Conservation (phyloP, 92 coral and sea anemone genomes). For the Parazoanthus atlanticus region DNA sequence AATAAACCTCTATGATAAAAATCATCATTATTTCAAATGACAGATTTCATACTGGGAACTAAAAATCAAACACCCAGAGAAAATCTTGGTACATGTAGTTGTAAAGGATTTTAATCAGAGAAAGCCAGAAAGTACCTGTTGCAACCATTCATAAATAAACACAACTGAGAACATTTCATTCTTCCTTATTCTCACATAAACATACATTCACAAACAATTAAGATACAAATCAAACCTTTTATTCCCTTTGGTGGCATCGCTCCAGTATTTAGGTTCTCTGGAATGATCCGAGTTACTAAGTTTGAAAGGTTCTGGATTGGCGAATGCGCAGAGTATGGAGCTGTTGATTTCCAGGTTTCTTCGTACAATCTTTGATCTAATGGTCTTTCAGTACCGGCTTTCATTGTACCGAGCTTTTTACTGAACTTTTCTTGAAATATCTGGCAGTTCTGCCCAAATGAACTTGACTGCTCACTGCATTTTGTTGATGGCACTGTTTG, state of each 20-base stretch:
- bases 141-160: no score
- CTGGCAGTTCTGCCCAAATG: not conserved
- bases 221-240: constrained; percentile 40
- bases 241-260: constrained; percentile 25
- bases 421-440: constrained; percentile 7
- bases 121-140: not conserved
- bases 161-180: no score
- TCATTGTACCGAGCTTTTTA: not conserved
- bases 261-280: constrained; percentile 61
- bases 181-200: no score
- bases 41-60: no score
- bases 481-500: not conserved
- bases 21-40: no score
- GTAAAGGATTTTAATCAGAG: no score
- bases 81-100: no score
- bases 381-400: not conserved
- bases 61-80: no score
- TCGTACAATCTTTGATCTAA: not conserved
- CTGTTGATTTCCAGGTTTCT: constrained; percentile 25
- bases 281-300: constrained; percentile 79
- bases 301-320: constrained; percentile 88
- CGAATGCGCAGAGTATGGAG: constrained; percentile 25
- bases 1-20: no score
- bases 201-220: not conserved
- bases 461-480: not conserved